A percentile compares a stretch with the other conserved stretches of the same genome.
Evolutionary conservation across 2,797 vertebrate species (phyloP).

Genomic region (Clarias pachynema): DNA sequence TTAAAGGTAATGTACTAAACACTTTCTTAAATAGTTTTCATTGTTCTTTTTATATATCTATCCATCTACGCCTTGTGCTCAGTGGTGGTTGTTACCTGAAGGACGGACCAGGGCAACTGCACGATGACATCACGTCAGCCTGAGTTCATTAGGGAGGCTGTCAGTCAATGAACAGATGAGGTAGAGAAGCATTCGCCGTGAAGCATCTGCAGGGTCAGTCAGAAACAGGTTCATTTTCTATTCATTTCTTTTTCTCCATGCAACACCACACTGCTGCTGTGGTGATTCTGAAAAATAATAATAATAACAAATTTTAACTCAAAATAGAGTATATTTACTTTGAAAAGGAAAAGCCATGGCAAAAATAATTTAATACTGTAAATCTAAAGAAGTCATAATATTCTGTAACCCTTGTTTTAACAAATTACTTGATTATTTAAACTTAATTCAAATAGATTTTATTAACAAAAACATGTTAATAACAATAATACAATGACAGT

Average conservation of each 20-base stretch:
- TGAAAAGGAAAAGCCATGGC: constrained; percentile 7
- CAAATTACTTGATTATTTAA: neutral
- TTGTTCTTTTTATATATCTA: neutral
- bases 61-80: neutral
- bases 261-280: constrained; percentile 52
- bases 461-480: neutral
- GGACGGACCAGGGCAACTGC: constrained; percentile 56
- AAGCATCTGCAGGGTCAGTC: constrained; percentile 67
- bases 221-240: constrained; percentile 75
- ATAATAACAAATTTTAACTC: constrained; percentile 23
- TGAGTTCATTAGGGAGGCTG: constrained; percentile 77
- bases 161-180: constrained; percentile 68
- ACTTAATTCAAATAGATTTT: neutral
- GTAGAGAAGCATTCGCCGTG: constrained; percentile 62
- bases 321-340: constrained; percentile 37
- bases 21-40: neutral
- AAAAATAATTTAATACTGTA: neutral
- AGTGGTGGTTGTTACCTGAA: constrained; percentile 12
- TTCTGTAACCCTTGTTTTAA: neutral
- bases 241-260: constrained; percentile 67
- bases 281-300: constrained; percentile 62
- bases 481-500: neutral
- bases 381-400: neutral
- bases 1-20: neutral
- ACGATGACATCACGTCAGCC: constrained; percentile 68